phyloP scores from a whole-genome alignment of 1,140 invertebrate genomes.

The Drosophila eugracilis region DNA sequence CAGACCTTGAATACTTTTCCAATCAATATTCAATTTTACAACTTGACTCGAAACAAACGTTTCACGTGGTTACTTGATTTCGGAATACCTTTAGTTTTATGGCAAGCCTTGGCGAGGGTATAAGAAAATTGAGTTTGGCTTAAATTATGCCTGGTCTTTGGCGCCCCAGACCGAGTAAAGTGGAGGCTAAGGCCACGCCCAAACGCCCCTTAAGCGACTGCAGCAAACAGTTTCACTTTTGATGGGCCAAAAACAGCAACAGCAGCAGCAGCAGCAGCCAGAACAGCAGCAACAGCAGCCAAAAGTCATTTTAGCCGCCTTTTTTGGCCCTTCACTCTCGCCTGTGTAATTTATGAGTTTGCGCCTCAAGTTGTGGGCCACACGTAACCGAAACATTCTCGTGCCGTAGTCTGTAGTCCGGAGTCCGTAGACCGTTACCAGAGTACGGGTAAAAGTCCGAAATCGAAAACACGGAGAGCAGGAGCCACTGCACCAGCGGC shows the following conservation, averaged over 20 bases:
- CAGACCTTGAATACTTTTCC: too few species aligned
- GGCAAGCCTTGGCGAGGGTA: conserved; percentile 14
- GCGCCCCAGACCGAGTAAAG: conserved; percentile 36
- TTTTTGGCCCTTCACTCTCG: conserved; percentile 30
- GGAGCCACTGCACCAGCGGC: conserved; percentile 53
- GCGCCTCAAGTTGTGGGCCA: conserved; percentile 74
- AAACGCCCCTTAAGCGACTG: conserved; percentile 66
- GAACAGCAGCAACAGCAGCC: conserved; percentile 36
- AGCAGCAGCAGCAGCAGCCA: conserved; percentile 65
- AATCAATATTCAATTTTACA: too few species aligned
- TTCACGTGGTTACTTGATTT: not conserved
- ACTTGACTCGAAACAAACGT: not conserved
- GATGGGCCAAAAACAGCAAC: conserved; percentile 42
- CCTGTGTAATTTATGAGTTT: conserved; percentile 76
- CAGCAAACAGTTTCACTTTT: conserved; percentile 77
- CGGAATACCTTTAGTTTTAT: conserved; percentile 9
- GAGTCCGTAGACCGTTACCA: not conserved
- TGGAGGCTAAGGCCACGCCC: conserved; percentile 52
- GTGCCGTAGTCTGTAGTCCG: not conserved
- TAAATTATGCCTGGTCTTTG: conserved; percentile 64
- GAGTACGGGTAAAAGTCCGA: conserved; percentile 2
- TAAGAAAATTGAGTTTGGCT: conserved; percentile 67
- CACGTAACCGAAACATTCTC: conserved; percentile 51
- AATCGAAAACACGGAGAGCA: conserved; percentile 13
- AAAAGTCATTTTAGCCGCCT: conserved; percentile 71